Conservation (phyloP, 2,888 invertebrate genomes). For the Acrobasis suavella region DNA sequence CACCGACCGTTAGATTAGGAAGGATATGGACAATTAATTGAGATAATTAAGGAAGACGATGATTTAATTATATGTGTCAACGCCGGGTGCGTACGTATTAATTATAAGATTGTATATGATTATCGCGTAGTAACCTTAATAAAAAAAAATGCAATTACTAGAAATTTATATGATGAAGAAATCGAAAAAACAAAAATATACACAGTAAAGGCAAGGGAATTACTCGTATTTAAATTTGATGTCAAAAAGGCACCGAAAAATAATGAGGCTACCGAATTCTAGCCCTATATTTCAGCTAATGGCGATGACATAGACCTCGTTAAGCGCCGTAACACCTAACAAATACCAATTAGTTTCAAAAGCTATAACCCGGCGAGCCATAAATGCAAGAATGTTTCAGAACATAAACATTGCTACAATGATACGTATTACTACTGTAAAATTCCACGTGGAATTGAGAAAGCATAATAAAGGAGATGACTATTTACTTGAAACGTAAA, state of each 20-base stretch:
- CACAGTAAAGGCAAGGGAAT: too few relatives aligned
- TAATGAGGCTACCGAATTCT: background rate
- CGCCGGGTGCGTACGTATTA: slow-evolving; percentile 8
- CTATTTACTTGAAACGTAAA: background rate
- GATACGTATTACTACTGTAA: background rate
- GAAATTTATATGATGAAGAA: too few relatives aligned
- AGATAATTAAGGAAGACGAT: slow-evolving; percentile 29
- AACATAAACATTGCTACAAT: slow-evolving; percentile 1
- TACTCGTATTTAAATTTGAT: background rate
- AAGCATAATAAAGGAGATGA: background rate
- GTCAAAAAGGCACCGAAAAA: background rate
- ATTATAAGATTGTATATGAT: slow-evolving; percentile 1
- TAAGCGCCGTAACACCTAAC: background rate
- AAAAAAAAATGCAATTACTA: too few relatives aligned
- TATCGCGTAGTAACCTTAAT: background rate
- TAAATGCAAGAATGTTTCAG: slow-evolving; percentile 13
- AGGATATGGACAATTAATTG: slow-evolving; percentile 50
- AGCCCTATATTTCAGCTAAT: background rate
- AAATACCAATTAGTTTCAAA: slow-evolving; percentile 10
- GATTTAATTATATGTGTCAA: slow-evolving; percentile 23
- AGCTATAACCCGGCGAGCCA: background rate
- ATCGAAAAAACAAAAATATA: too few relatives aligned
- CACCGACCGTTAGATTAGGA: slow-evolving; percentile 62
- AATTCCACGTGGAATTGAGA: background rate
- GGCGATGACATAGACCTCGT: background rate